Evolutionary conservation across 2,888 invertebrate genomes (phyloP).

Genomic region (Euphydryas editha): DNA sequence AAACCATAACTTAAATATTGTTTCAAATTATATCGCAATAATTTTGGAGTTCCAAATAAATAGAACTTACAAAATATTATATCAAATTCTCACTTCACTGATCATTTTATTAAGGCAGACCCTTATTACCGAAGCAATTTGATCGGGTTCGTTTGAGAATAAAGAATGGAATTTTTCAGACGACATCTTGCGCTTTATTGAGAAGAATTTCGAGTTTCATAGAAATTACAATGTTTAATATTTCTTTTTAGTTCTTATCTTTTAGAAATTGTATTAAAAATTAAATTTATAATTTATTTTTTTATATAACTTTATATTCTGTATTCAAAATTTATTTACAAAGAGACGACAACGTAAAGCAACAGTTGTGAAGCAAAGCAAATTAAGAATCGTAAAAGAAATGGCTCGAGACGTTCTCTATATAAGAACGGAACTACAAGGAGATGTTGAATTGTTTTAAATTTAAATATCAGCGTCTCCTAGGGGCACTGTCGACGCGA

Average conservation of each 20-base stretch:
- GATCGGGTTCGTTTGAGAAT: slow-evolving; percentile 64
- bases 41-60: slow-evolving; percentile 33
- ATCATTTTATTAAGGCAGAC: slow-evolving; percentile 60
- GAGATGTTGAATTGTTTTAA: slow-evolving; percentile 51
- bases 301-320: not conserved
- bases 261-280: not conserved
- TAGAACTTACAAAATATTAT: slow-evolving; percentile 44
- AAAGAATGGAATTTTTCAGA: slow-evolving; percentile 66
- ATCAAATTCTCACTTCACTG: slow-evolving; percentile 47
- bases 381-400: slow-evolving; percentile 32
- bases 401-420: slow-evolving; percentile 32
- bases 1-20: not conserved
- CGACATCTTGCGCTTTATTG: slow-evolving; percentile 72
- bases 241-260: slow-evolving; percentile 21
- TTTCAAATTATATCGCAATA: slow-evolving; percentile 17
- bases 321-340: not conserved
- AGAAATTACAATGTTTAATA: slow-evolving; percentile 48
- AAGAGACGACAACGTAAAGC: not conserved
- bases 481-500: slow-evolving; percentile 50
- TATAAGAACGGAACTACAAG: slow-evolving; percentile 40
- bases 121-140: slow-evolving; percentile 74
- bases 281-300: slow-evolving; percentile 12
- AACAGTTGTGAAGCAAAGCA: slow-evolving; percentile 25
- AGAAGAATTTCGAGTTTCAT: slow-evolving; percentile 51
- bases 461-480: slow-evolving; percentile 54